These are phyloP conservation scores for Crotalus tigris DNA, from an alignment of 2,113 vertebrate species.

Conservation along the genomic window DNA sequence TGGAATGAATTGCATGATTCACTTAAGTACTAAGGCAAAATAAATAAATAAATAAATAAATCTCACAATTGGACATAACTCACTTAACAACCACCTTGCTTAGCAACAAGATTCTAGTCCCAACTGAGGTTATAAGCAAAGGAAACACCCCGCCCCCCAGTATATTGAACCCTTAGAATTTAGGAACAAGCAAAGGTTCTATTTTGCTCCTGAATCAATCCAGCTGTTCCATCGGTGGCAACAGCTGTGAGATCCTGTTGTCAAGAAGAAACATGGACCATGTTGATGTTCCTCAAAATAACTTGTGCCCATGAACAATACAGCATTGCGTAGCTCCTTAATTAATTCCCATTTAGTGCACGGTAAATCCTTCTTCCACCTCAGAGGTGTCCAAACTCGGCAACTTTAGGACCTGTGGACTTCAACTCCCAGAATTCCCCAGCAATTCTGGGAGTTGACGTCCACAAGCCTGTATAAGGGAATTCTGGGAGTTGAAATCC, in stretches of 20 bases:
- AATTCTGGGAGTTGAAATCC: not conserved
- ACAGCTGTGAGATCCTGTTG: not conserved
- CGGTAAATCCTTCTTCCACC: not conserved
- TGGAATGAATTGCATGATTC: too few species aligned
- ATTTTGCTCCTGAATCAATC: not conserved
- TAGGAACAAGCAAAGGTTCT: not conserved
- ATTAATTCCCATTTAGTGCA: not conserved
- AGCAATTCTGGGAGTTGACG: not conserved
- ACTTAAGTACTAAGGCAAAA: too few species aligned
- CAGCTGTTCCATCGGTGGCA: too few species aligned
- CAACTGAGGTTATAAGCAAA: too few species aligned
- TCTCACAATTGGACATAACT: too few species aligned
- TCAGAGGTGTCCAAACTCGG: not conserved
- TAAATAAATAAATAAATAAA: too few species aligned
- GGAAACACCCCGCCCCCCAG: too few species aligned
- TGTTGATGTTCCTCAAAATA: not conserved
- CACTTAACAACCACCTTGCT: too few species aligned
- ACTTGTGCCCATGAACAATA: not conserved
- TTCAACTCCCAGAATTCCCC: not conserved
- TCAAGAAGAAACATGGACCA: not conserved
- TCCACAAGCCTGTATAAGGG: too few species aligned
- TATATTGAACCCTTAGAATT: not conserved
- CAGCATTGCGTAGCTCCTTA: not conserved
- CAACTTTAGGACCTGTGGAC: not conserved
- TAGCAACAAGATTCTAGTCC: too few species aligned